A percentile compares a stretch with the other conserved stretches of the same genome.
phyloP scores from a whole-genome alignment of 2,797 vertebrate genomes.

The Prunella strophiata region DNA sequence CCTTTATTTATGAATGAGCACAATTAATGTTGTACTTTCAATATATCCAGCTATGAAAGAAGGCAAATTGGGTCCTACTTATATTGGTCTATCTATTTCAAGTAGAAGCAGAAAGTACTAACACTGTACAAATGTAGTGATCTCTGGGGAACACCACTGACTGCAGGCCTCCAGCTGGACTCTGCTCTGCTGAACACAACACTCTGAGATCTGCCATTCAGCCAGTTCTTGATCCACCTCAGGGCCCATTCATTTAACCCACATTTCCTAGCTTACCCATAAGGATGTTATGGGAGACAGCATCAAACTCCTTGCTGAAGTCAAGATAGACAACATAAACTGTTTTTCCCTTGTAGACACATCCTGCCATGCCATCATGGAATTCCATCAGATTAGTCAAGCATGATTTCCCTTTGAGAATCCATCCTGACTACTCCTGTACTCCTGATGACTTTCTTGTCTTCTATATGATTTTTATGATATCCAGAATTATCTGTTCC shows the following conservation, averaged over 20 bases:
- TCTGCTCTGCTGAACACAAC: not conserved
- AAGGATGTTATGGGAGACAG: not conserved
- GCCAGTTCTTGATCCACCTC: too few species aligned
- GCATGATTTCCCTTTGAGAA: not conserved
- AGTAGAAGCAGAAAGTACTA: not conserved
- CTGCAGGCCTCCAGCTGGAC: not conserved
- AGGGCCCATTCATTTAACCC: not conserved
- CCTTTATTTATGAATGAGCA: not conserved
- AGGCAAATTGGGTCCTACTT: not conserved
- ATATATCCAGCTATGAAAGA: not conserved
- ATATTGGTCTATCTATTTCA: not conserved
- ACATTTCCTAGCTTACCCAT: not conserved
- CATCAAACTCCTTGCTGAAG: not conserved
- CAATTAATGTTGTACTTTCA: not conserved
- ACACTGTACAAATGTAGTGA: not conserved
- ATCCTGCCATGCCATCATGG: not conserved
- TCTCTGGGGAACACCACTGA: accelerated
- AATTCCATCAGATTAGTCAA: not conserved
- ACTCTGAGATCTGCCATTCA: not conserved
- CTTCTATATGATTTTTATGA: not conserved
- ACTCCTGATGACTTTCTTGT: not conserved
- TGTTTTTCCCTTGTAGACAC: not conserved
- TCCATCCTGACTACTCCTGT: not conserved
- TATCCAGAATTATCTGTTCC: not conserved
- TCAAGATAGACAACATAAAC: not conserved